Evolutionary conservation across 2,888 invertebrate genomes (phyloP).

Genomic region (Formica aserva): DNA sequence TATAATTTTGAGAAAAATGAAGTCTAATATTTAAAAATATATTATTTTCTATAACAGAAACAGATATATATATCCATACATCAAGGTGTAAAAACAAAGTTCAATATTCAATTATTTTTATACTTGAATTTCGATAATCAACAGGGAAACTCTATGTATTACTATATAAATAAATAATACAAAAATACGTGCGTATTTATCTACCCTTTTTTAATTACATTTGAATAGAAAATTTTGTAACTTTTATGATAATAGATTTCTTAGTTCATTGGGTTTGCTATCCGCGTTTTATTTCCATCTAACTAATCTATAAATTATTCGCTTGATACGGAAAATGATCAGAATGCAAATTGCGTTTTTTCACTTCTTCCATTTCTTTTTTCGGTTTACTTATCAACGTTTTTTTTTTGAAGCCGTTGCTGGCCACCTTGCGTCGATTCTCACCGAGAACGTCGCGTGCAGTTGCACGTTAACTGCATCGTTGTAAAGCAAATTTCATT

Average conservation of each 20-base stretch:
- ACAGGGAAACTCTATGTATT: no score
- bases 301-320: background rate
- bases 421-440: background rate
- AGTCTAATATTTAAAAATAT: background rate
- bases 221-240: no score
- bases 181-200: no score
- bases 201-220: no score
- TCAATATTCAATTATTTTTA: no score
- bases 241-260: no score
- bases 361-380: background rate
- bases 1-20: background rate
- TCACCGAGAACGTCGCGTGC: conserved; percentile 55
- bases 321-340: background rate
- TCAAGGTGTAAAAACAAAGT: no score
- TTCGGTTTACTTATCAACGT: background rate
- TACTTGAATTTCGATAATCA: no score
- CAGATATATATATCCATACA: background rate
- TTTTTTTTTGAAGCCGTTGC: background rate
- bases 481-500: conserved; percentile 62
- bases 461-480: conserved; percentile 46
- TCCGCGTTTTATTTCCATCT: background rate
- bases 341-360: background rate
- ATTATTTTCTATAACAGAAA: background rate
- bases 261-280: no score
- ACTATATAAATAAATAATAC: no score